A percentile compares a stretch with the other conserved stretches of the same genome.
phyloP scores from a whole-genome alignment of 1,140 invertebrate species.

The Patella vulgata region DNA sequence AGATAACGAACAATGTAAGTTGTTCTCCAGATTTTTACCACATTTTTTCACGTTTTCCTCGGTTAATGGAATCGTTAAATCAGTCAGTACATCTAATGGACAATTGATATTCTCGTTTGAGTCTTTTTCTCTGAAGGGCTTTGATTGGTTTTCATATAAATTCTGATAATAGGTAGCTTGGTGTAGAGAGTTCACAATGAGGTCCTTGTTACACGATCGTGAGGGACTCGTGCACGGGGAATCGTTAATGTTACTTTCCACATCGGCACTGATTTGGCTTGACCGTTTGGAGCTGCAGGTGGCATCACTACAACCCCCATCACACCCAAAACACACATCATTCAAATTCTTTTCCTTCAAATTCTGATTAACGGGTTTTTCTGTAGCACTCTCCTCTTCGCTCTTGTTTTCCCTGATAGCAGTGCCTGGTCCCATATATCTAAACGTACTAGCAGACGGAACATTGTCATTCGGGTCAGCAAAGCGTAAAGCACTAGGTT shows the following conservation, averaged over 20 bases:
- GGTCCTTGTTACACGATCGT: conserved; percentile 4
- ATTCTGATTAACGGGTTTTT: conserved; percentile 11
- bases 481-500: not conserved
- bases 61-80: conserved; percentile 9
- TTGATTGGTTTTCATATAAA: conserved; percentile 18
- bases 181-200: not conserved
- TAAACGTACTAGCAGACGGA: conserved; percentile 42
- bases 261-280: conserved; percentile 46
- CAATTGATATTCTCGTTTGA: conserved; percentile 60
- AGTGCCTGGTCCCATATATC: conserved; percentile 55
- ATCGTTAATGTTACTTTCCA: conserved; percentile 51
- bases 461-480: conserved; percentile 22
- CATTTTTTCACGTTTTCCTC: conserved; percentile 16
- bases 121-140: conserved; percentile 50
- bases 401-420: conserved; percentile 52
- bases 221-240: conserved; percentile 39
- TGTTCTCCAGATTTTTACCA: not conserved
- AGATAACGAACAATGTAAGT: conserved; percentile 8
- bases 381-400: conserved; percentile 11
- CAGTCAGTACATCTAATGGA: conserved; percentile 28
- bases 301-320: conserved; percentile 57
- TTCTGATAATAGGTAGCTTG: conserved; percentile 10
- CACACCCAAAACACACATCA: conserved; percentile 65
- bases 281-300: conserved; percentile 58
- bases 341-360: conserved; percentile 53